These are phyloP conservation scores for Bombus fervidus DNA, from an alignment of 1,140 invertebrate species.

Conservation along the genomic window DNA sequence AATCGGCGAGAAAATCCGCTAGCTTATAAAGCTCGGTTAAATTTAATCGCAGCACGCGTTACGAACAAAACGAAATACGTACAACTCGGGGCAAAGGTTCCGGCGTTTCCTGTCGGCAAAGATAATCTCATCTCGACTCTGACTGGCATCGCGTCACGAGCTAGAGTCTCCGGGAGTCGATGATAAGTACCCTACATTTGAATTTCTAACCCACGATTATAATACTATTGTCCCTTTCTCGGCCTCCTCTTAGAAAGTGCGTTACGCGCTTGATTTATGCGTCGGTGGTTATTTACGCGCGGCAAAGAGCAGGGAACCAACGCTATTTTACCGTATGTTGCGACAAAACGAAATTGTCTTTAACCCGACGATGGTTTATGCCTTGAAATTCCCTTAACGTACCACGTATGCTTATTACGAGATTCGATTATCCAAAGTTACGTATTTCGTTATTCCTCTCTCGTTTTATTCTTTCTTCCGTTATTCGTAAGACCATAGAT, in stretches of 20 bases:
- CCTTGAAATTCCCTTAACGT: neutral
- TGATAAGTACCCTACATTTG: conserved; percentile 38
- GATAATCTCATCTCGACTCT: conserved; percentile 31
- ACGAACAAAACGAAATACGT: neutral
- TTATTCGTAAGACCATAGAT: too few relatives aligned
- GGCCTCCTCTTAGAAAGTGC: conserved; percentile 6
- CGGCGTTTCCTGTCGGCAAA: conserved; percentile 24
- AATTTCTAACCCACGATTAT: conserved; percentile 24
- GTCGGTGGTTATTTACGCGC: neutral
- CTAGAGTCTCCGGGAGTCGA: conserved; percentile 1
- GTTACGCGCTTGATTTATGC: neutral
- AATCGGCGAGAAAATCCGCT: neutral
- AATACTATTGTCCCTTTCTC: conserved; percentile 30
- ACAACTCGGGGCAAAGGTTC: conserved; percentile 27
- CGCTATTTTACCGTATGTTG: neutral
- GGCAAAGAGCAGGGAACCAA: neutral
- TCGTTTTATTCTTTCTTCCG: neutral
- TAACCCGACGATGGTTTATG: too few relatives aligned
- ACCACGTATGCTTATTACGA: neutral
- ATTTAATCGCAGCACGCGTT: conserved; percentile 16
- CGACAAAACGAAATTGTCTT: neutral
- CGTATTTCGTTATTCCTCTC: neutral
- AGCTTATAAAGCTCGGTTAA: neutral
- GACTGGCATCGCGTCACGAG: conserved; percentile 9
- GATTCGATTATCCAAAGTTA: neutral